Percentiles rank a stretch among this genome's conserved stretches.
phyloP scores from a whole-genome alignment of 1,140 invertebrate genomes.

The Drosophila bifasciata region DNA sequence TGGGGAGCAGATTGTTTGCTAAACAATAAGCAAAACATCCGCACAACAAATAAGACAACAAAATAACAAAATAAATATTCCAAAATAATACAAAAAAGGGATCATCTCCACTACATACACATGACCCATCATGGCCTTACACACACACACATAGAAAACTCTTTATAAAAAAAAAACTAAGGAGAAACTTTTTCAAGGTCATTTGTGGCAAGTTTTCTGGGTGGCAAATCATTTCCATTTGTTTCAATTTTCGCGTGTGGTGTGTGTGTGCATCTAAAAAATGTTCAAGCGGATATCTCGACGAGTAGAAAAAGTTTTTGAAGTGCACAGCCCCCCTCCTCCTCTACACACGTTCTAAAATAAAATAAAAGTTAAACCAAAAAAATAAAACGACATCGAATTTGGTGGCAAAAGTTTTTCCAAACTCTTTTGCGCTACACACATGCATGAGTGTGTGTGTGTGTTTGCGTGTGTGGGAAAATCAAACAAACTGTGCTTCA shows the following conservation, averaged over 20 bases:
- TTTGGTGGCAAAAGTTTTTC: constrained; percentile 39
- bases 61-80: constrained; percentile 12
- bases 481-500: constrained; percentile 59
- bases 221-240: constrained; percentile 68
- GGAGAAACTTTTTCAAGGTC: constrained; percentile 70
- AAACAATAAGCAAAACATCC: constrained; percentile 60
- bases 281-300: background rate
- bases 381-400: constrained; percentile 62
- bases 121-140: constrained; percentile 30
- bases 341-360: constrained; percentile 26
- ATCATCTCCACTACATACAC: constrained; percentile 30
- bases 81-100: constrained; percentile 36
- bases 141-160: constrained; percentile 18
- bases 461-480: constrained; percentile 44
- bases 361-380: constrained; percentile 72
- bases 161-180: constrained; percentile 43
- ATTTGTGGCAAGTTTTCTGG: constrained; percentile 47
- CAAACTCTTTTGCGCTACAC: constrained; percentile 6
- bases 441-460: constrained; percentile 2
- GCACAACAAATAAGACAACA: constrained; percentile 11
- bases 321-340: constrained; percentile 18
- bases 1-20: constrained; percentile 36
- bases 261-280: constrained; percentile 64
- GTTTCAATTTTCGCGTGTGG: constrained; percentile 62
- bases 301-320: constrained; percentile 43